Conservation (phyloP, 2,797 vertebrate genomes). For the Tympanoctomys barrerae region DNA sequence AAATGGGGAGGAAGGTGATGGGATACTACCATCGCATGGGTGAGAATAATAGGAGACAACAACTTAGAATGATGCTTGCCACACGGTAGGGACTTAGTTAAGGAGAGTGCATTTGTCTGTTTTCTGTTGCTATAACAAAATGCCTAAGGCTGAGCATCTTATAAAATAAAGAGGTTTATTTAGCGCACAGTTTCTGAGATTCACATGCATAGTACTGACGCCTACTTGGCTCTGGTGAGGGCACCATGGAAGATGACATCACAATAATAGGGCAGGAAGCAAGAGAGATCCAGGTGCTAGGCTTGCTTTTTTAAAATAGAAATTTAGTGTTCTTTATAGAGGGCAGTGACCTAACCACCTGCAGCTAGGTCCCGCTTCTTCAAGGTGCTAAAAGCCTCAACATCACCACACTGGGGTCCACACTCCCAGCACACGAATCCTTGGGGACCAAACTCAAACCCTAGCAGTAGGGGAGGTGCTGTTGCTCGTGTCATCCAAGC, state of each 20-base stretch:
- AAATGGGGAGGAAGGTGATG: background rate
- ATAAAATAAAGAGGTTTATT: background rate
- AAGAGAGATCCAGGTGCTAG: background rate
- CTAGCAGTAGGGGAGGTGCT: background rate
- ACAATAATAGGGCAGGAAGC: background rate
- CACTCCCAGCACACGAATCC: background rate
- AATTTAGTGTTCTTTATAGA: background rate
- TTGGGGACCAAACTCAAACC: background rate
- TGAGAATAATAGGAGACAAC: background rate
- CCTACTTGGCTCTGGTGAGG: background rate
- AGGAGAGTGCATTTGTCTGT: background rate
- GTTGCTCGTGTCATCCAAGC: background rate
- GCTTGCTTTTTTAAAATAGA: background rate
- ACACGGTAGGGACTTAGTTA: background rate
- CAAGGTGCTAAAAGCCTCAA: background rate
- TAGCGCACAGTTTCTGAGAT: background rate
- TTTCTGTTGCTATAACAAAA: background rate
- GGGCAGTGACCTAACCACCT: background rate
- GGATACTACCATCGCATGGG: background rate
- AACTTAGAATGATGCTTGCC: background rate
- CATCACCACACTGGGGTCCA: background rate
- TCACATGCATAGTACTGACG: background rate
- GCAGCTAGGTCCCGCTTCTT: background rate
- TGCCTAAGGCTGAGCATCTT: background rate
- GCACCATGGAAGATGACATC: background rate